Evolutionary conservation across 1,140 invertebrate species (phyloP), one percentile per base, ranked within the genome.

Genomic region (Paraescarpia echinospica): DNA sequence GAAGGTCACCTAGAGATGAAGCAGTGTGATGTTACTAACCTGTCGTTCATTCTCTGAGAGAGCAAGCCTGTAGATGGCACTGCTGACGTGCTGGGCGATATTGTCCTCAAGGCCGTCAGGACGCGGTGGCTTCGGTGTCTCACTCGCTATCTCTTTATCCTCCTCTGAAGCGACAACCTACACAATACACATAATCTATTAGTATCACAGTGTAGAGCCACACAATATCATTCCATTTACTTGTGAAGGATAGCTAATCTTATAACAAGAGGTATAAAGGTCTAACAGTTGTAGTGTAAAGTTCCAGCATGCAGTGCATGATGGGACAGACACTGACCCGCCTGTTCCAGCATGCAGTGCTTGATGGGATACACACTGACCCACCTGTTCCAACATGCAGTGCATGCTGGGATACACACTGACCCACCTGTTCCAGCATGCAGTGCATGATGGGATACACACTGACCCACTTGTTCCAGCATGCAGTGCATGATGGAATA

Each of bases 401-500:
- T 41, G 41, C 41, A 41, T 41, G 41, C 4, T 41, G 41, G 41
- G 41, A 41, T 4, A 41, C 12, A 6, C 4, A 41, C 41, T 41
- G 41, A 41, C 41, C 41, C 41, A 41, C 41, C 41, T 41, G 41
- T 41, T 41, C 41, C 33, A 34, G 14, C 35, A 90, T 34, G 33
- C 89, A 90, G n/a, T 6, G 35, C 33, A 35, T 90, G 34, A 89
- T 89, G 89, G n/a, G 89, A 33, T 89, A 89, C 18, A 6, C 12
- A 41, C 41, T 41, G 41, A 41, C 41, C 41, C 41, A 41, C 96
- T 95, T 96, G 96, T 94, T 96, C 96, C 89, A 96, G 93, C 95
- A 96, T 96, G 92, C 95, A 95, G 91, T 95, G 94, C 94, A 96
- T 94, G 35, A 96, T 94, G 1, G 96, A 94, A 5, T 95, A 93